These are phyloP conservation scores for Trichopria drosophilae DNA, from an alignment of 2,888 invertebrate species.

Conservation along the genomic window DNA sequence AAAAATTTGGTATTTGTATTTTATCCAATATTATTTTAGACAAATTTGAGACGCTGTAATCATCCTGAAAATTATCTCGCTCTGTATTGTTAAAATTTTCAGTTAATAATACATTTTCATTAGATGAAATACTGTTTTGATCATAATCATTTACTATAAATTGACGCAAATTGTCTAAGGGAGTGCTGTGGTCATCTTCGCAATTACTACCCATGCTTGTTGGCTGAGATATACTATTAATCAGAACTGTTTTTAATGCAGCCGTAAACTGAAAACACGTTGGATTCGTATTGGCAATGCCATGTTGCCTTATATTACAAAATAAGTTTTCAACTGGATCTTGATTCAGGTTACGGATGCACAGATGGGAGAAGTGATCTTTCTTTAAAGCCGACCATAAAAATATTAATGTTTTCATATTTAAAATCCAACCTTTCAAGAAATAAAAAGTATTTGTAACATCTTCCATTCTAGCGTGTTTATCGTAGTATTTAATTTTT, in stretches of 20 bases:
- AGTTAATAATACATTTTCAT: no score
- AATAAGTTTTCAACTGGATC: conserved; percentile 4
- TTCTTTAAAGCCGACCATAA: conserved; percentile 1
- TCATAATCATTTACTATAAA: not conserved
- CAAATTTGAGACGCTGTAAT: no score
- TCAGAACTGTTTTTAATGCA: conserved; percentile 4
- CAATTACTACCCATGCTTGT: not conserved
- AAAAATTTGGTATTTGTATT: no score
- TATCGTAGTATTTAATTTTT: not conserved
- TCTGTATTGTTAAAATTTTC: no score
- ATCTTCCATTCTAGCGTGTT: not conserved
- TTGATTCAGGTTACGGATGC: not conserved
- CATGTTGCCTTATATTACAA: no score
- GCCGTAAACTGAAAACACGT: not conserved
- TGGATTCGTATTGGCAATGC: conserved; percentile 7
- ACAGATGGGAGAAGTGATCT: not conserved
- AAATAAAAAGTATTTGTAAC: not conserved
- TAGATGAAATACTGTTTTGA: not conserved
- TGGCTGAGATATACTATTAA: conserved; percentile 1
- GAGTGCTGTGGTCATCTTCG: not conserved
- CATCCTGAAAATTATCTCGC: no score
- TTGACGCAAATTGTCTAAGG: not conserved
- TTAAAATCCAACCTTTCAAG: not conserved
- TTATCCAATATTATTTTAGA: no score
- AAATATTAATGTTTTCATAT: conserved; percentile 2